phyloP scores from a whole-genome alignment of 2,113 vertebrate species.

The Xenopus tropicalis region UCB_Xtro_10.0 CM004443.2:76097501-76098000 shows the following conservation, averaged over 20 bases:
- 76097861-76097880: conserved; percentile 57
- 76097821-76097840: conserved; percentile 51
- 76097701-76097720: conserved; percentile 45
- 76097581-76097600: conserved; percentile 49
- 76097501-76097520: conserved; percentile 37
- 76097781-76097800: conserved; percentile 50
- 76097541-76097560: conserved; percentile 51
- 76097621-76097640: conserved; percentile 38
- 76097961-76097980: not conserved
- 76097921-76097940: not conserved
- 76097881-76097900: conserved; percentile 17
- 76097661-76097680: conserved; percentile 39
- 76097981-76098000: no score
- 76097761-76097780: conserved; percentile 57
- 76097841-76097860: conserved; percentile 66
- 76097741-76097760: conserved; percentile 60
- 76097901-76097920: not conserved
- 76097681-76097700: conserved; percentile 50
- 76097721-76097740: conserved; percentile 68
- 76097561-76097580: conserved; percentile 39
- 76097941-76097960: not conserved
- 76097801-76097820: conserved; percentile 38
- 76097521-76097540: conserved; percentile 22
- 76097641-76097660: conserved; percentile 28
- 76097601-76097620: conserved; percentile 46